A percentile compares a stretch with the other conserved stretches of the same genome.
Evolutionary conservation across 2,113 vertebrate genomes (phyloP).

Genomic region (Nothocercus julius): DNA sequence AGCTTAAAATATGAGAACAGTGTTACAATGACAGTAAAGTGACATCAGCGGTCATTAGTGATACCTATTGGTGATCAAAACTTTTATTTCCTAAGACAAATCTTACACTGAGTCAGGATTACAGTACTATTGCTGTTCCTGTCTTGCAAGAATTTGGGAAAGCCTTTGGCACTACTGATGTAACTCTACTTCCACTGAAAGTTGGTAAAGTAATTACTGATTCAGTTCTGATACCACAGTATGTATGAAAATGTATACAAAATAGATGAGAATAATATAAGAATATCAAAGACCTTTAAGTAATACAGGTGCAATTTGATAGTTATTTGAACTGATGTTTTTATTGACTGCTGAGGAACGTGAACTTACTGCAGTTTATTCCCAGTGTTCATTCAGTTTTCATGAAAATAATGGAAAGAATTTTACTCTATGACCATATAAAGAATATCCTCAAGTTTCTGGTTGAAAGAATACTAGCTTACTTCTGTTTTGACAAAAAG

Average conservation of each 20-base stretch:
- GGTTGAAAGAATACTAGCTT: neutral
- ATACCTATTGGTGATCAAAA: neutral
- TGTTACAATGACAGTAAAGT: neutral
- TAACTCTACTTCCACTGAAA: neutral
- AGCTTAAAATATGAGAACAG: neutral
- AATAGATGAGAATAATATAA: neutral
- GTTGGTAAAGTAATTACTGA: neutral
- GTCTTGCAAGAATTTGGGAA: neutral
- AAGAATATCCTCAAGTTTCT: neutral
- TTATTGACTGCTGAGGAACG: neutral
- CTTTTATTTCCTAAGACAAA: neutral
- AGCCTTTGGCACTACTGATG: neutral
- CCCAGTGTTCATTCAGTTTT: neutral
- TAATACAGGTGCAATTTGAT: neutral
- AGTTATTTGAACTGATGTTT: neutral
- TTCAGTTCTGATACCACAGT: neutral
- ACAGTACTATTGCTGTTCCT: neutral
- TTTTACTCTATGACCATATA: neutral
- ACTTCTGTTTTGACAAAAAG: neutral
- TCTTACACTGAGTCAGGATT: neutral
- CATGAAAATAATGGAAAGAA: neutral
- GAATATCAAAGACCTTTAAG: neutral
- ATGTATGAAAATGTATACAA: neutral
- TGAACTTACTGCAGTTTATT: neutral
- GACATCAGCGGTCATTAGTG: neutral